Conservation (phyloP, 2,113 vertebrate genomes). For the Podarcis cretensis region DNA sequence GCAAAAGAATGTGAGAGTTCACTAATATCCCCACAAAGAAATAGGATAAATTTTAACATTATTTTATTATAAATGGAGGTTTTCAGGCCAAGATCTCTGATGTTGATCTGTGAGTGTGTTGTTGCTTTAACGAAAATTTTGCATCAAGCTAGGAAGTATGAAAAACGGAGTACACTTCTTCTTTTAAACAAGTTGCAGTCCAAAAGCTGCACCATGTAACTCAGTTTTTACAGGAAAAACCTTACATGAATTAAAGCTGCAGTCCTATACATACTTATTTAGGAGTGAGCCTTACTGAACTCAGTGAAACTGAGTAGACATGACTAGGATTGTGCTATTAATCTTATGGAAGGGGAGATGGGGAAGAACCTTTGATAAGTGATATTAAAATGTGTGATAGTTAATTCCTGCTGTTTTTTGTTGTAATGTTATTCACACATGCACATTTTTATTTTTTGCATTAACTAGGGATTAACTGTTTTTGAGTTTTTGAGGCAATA, state of each 20-base stretch:
- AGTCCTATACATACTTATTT: background rate
- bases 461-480: background rate
- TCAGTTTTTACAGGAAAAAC: background rate
- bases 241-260: background rate
- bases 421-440: background rate
- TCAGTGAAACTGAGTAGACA: too few species aligned
- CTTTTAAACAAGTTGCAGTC: background rate
- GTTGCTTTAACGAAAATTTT: background rate
- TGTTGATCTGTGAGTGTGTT: background rate
- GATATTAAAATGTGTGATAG: background rate
- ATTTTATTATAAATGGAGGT: background rate
- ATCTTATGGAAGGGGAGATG: too few species aligned
- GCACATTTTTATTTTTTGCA: background rate
- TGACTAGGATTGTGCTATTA: too few species aligned
- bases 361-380: background rate
- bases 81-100: background rate
- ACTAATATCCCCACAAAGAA: background rate
- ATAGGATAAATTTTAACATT: background rate
- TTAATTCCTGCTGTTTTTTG: background rate
- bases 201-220: background rate
- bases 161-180: background rate
- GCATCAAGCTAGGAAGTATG: background rate
- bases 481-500: background rate
- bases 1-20: background rate
- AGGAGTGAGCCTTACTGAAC: too few species aligned